Base-by-base conservation (phyloP, 1,140 invertebrate species). In the Trichoplusia ni region DNA sequence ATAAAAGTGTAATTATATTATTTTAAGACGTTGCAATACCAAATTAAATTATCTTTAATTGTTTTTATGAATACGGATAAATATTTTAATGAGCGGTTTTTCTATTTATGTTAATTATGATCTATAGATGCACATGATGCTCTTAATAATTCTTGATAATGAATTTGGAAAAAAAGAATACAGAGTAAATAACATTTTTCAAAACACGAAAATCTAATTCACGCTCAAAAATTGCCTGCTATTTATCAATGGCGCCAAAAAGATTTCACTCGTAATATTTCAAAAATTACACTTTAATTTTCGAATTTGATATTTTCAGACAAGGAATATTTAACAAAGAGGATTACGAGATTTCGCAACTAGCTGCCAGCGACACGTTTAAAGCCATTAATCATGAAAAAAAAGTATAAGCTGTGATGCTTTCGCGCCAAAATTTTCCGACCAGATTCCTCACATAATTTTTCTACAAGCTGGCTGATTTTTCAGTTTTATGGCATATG, bases 381-480 rank as follows among this genome's bases (percentile, higher is more conserved):
- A 33, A 44, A 56, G 44, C 42, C 54, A 44, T 58, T 58, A 42
- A 31, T 44, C 54, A 58, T 25, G 5, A 58, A 44, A 42, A 40
- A 58, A 40, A 27, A 6, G n/a, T 38, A 40, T 40, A 14, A 40
- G 14, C 11, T 3, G 23, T 7, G 16, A 21, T 44, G 27, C 42
- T 58, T 58, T 58, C 14, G 14, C 37, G 40, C 11, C 33, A 7
- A 25, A n/a, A 40, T 56, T 56, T 56, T 56, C 2, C 16, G 29
- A 21, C 16, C 29, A 35, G 16, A 35, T 35, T 51, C n/a, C 46
- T 25, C 2, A 31, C 27, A 47, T 23, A 18, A 8, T 42, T 29
- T 16, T 4, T 16, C 5, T 14, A 29, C 46, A 31, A 16, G 14
- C 46, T 18, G 46, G 25, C 5, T 49, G 18, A 49, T 31, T 49